Conservation (phyloP, 2,888 invertebrate genomes). For the Cerastis rubricosa region DNA sequence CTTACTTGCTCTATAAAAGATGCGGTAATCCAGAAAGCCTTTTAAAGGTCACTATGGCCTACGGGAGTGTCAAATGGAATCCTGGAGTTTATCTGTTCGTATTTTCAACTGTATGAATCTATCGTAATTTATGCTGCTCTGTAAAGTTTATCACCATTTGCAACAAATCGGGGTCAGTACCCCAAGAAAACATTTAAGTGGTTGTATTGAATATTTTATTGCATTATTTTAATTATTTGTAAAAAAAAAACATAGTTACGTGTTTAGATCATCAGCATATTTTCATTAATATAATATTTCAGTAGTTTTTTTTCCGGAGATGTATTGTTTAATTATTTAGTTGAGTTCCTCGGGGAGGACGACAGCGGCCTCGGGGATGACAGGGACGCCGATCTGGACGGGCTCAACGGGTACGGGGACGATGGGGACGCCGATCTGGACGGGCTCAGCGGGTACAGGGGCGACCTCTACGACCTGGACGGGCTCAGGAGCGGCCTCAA, state of each 20-base stretch:
- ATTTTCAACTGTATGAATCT: neutral
- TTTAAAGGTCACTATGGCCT: neutral
- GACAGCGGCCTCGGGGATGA: slow-evolving; percentile 71
- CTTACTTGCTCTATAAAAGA: neutral
- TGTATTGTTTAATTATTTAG: slow-evolving; percentile 47
- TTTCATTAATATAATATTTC: neutral
- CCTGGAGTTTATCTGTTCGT: neutral
- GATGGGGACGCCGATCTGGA: slow-evolving; percentile 13
- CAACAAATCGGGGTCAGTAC: neutral
- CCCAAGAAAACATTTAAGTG: neutral
- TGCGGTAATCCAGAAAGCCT: neutral
- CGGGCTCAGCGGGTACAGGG: slow-evolving; percentile 49
- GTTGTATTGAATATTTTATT: slow-evolving; percentile 3
- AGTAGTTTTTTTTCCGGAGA: neutral
- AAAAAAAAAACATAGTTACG: neutral
- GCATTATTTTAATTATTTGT: neutral
- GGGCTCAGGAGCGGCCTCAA: slow-evolving; percentile 52
- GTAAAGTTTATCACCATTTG: neutral
- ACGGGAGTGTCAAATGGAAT: neutral
- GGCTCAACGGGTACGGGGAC: slow-evolving; percentile 60
- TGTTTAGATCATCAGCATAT: neutral
- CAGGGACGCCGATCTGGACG: slow-evolving; percentile 63
- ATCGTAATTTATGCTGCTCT: too few species aligned
- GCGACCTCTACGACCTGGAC: slow-evolving; percentile 40
- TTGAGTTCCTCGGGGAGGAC: slow-evolving; percentile 68